phyloP scores from a whole-genome alignment of 2,888 invertebrate genomes.

The Labia minor region DNA sequence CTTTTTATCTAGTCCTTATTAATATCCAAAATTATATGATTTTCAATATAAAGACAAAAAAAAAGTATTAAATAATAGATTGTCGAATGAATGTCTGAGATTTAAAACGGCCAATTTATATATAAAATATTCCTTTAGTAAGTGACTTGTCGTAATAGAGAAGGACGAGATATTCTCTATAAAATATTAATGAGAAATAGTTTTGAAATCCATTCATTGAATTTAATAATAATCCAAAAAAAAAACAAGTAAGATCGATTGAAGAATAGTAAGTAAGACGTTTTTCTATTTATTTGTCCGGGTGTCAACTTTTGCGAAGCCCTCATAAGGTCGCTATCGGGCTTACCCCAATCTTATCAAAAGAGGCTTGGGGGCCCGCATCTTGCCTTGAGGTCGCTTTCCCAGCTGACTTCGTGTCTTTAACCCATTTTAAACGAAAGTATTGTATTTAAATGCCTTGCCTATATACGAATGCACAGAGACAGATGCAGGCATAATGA shows the following conservation, averaged over 20 bases:
- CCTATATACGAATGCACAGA: background rate
- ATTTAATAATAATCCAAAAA: background rate
- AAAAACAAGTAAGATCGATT: background rate
- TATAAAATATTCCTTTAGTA: background rate
- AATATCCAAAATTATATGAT: background rate
- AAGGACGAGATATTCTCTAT: background rate
- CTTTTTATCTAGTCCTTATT: background rate
- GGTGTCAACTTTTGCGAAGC: background rate
- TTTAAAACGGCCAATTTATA: background rate
- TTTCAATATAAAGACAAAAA: background rate
- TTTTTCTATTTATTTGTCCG: too few species aligned
- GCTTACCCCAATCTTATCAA: constrained; percentile 1
- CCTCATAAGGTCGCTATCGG: background rate
- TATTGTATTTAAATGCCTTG: constrained; percentile 4
- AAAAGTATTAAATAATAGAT: background rate
- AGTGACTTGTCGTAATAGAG: background rate
- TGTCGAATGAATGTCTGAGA: background rate
- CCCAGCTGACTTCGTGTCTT: background rate
- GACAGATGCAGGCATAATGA: background rate
- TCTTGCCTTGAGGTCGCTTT: constrained; percentile 1
- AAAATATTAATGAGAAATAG: too few species aligned
- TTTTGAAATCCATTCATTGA: too few species aligned
- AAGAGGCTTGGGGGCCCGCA: background rate
- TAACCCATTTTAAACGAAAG: background rate
- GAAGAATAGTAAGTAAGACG: background rate